Percentiles rank a stretch among this genome's conserved stretches.
Conservation (phyloP, 2,888 invertebrate genomes). For the Euclidia mi region DNA sequence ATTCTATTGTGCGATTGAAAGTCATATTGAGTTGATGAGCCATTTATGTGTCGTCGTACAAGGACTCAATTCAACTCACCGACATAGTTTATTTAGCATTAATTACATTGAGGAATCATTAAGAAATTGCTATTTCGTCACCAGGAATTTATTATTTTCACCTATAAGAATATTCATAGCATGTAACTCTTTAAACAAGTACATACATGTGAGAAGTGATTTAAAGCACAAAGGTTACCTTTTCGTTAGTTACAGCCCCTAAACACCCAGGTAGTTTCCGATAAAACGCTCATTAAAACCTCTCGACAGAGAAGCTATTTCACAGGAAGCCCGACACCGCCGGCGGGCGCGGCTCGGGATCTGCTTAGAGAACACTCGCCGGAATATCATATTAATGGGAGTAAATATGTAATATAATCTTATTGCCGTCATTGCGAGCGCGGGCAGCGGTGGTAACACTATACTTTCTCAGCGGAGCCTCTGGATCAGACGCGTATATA, state of each 20-base stretch:
- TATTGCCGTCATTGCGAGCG: conserved; percentile 7
- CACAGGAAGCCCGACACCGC: conserved; percentile 11
- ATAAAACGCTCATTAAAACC: conserved; percentile 46
- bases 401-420: conserved; percentile 23
- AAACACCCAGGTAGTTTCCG: conserved; percentile 38
- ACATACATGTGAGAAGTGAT: no score
- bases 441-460: conserved; percentile 22
- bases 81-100: no score
- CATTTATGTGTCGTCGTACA: no score
- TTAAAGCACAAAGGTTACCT: conserved; percentile 17
- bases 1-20: conserved; percentile 1
- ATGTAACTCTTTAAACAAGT: no score
- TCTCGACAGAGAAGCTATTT: conserved; percentile 28
- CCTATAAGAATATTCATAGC: no score
- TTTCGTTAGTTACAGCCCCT: conserved; percentile 21
- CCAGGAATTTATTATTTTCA: no score
- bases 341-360: conserved; percentile 7
- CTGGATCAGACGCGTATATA: conserved; percentile 37
- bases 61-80: no score
- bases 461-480: conserved; percentile 33
- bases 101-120: no score
- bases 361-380: conserved; percentile 11
- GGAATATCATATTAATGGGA: conserved; percentile 27
- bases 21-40: neutral
- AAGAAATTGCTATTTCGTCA: no score